Evolutionary conservation across 2,113 vertebrate species (phyloP).

Genomic region (Oncorhynchus nerka): DNA sequence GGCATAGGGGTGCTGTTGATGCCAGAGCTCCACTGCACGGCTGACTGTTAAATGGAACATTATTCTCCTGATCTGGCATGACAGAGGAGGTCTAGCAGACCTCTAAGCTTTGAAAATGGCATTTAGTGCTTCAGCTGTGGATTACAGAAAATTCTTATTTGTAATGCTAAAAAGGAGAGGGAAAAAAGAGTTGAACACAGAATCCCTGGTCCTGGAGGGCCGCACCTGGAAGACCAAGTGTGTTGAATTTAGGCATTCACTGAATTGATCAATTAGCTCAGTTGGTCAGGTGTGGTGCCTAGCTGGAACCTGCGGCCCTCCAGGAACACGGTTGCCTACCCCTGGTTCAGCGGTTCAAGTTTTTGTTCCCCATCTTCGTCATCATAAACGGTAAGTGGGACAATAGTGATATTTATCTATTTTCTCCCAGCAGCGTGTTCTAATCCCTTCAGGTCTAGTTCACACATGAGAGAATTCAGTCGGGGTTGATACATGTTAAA

Average conservation of each 20-base stretch:
- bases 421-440: not conserved
- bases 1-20: conserved; percentile 3
- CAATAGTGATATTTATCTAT: not conserved
- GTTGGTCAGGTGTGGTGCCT: no score
- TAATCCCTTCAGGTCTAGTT: not conserved
- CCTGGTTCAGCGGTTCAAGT: not conserved
- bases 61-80: conserved; percentile 44
- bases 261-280: no score
- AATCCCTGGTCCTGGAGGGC: no score
- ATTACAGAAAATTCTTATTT: conserved; percentile 44
- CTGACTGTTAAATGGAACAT: conserved; percentile 48
- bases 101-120: conserved; percentile 44
- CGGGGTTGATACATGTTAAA: not conserved
- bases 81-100: conserved; percentile 50
- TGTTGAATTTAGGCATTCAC: no score
- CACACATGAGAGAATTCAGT: not conserved
- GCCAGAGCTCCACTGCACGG: conserved; percentile 19
- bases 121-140: conserved; percentile 39
- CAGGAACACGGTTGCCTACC: not conserved
- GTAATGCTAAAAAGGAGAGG: conserved; percentile 26
- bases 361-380: not conserved
- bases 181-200: not conserved
- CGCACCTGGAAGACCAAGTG: no score
- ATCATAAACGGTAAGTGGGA: not conserved
- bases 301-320: no score